These are phyloP conservation scores for Acanthurus tractus DNA, from an alignment of 2,797 vertebrate species.

Conservation along the genomic window DNA sequence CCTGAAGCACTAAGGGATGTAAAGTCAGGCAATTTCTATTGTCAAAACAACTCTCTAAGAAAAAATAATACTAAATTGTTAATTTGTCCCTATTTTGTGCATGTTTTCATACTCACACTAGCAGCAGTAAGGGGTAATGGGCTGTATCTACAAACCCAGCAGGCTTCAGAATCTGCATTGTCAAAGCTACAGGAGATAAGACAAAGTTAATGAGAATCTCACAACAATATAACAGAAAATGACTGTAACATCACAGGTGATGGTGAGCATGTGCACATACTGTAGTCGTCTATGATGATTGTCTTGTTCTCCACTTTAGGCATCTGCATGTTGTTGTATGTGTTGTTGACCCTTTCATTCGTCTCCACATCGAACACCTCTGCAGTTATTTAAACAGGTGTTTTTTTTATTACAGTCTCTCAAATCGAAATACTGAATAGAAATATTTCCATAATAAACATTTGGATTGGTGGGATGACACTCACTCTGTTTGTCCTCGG, in stretches of 20 bases:
- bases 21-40: not conserved
- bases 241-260: not conserved
- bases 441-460: too few species aligned
- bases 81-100: too few species aligned
- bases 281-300: constrained; percentile 92
- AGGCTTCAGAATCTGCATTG: constrained; percentile 94
- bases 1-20: too few species aligned
- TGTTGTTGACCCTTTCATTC: constrained; percentile 88
- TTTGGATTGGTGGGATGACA: not conserved
- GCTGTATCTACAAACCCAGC: constrained; percentile 89
- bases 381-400: constrained; percentile 69
- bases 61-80: too few species aligned
- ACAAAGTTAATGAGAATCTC: not conserved
- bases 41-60: not conserved
- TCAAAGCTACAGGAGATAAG: constrained; percentile 84
- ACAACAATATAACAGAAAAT: too few species aligned
- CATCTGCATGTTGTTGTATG: constrained; percentile 91
- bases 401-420: not conserved
- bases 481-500: constrained; percentile 79
- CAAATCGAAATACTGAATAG: too few species aligned
- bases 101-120: constrained; percentile 90
- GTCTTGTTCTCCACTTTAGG: constrained; percentile 90
- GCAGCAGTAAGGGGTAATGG: constrained; percentile 93
- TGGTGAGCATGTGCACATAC: constrained; percentile 80
- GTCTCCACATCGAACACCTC: constrained; percentile 93